Evolutionary conservation across 1,140 invertebrate genomes (phyloP).

Genomic region (Drosophila aff.): DNA sequence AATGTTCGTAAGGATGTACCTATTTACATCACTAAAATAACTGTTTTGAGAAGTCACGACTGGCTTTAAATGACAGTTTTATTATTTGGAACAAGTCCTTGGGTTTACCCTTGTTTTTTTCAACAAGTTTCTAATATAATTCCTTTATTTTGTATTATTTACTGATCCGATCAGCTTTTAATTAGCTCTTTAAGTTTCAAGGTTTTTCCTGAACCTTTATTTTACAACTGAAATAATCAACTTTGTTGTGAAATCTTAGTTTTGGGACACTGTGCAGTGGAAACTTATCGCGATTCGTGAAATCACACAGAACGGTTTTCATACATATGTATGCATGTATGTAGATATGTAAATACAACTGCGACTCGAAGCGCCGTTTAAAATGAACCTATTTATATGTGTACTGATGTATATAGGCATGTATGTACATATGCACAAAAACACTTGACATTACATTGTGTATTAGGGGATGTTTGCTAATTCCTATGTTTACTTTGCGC

Average conservation of each 20-base stretch:
- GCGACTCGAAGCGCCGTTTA: conserved; percentile 20
- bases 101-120: not conserved
- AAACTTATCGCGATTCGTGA: conserved; percentile 17
- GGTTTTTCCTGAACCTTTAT: not conserved
- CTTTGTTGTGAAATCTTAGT: not conserved
- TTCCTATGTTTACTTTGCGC: conserved; percentile 7
- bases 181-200: not conserved
- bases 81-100: not conserved
- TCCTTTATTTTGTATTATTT: not conserved
- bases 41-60: not conserved
- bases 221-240: not conserved
- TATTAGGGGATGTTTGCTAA: conserved; percentile 4
- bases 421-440: conserved; percentile 13
- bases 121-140: not conserved
- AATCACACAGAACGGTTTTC: conserved; percentile 16
- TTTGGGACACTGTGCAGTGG: conserved; percentile 8
- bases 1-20: too few species aligned
- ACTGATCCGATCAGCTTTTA: not conserved
- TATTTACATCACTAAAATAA: not conserved
- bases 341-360: conserved; percentile 1
- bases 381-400: conserved; percentile 12
- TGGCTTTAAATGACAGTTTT: not conserved
- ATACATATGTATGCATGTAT: not conserved
- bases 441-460: conserved; percentile 11
- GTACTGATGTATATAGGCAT: conserved; percentile 4